phyloP scores from a whole-genome alignment of 2,888 invertebrate species.

The Ceratothoa steindachneri region DNA sequence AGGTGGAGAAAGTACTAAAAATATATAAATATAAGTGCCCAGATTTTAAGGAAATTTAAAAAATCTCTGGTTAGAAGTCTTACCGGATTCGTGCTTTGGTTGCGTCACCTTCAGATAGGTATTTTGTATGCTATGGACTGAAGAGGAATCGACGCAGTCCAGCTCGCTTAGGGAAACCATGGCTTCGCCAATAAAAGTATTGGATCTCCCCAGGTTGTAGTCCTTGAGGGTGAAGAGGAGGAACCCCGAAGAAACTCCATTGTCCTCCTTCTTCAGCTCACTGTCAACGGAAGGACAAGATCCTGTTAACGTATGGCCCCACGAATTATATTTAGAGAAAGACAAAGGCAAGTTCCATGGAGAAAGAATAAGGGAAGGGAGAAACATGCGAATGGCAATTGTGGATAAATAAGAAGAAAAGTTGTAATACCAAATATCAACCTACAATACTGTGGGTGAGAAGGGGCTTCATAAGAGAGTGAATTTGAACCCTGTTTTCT shows the following conservation, averaged over 20 bases:
- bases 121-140: slow-evolving; percentile 28
- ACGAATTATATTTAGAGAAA: too few relatives aligned
- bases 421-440: too few relatives aligned
- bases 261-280: slow-evolving; percentile 21
- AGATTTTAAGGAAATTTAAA: too few relatives aligned
- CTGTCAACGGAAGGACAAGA: slow-evolving; percentile 22
- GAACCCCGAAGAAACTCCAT: slow-evolving; percentile 26
- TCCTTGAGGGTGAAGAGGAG: slow-evolving; percentile 42
- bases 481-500: too few relatives aligned
- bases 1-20: neutral
- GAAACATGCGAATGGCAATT: too few relatives aligned
- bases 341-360: too few relatives aligned
- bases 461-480: too few relatives aligned
- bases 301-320: too few relatives aligned
- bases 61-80: neutral
- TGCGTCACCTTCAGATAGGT: slow-evolving; percentile 36
- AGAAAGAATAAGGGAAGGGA: too few relatives aligned
- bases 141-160: slow-evolving; percentile 27
- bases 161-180: slow-evolving; percentile 26
- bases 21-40: too few relatives aligned
- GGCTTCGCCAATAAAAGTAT: slow-evolving; percentile 43
- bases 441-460: too few relatives aligned
- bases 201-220: slow-evolving; percentile 39
- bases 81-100: slow-evolving; percentile 38
- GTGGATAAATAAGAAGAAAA: too few relatives aligned